Percentiles rank a stretch among this genome's conserved stretches.
Evolutionary conservation across 1,140 invertebrate species (phyloP).

Genomic region (Heliconius nattereri): DNA sequence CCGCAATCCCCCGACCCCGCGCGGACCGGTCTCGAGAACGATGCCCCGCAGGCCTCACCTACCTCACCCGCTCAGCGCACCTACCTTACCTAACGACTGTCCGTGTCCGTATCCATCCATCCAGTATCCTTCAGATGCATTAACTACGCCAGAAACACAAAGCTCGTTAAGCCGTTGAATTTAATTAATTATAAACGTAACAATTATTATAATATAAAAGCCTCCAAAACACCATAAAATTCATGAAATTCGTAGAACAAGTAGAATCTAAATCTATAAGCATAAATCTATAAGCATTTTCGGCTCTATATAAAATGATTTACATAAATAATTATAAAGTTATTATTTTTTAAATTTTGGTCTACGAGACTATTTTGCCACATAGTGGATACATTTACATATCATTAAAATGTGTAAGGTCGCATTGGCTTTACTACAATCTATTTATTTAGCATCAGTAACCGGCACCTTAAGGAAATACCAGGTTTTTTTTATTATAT

Average conservation of each 20-base stretch:
- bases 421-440: no score
- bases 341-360: no score
- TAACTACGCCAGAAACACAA: slow-evolving; percentile 42
- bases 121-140: slow-evolving; percentile 54
- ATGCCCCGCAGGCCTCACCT: slow-evolving; percentile 69
- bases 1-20: slow-evolving; percentile 40
- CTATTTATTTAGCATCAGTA: no score
- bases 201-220: background rate
- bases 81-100: slow-evolving; percentile 46
- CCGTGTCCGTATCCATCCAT: slow-evolving; percentile 23
- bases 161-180: slow-evolving; percentile 16
- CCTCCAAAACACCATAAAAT: background rate
- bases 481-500: no score
- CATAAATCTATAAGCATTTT: no score
- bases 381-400: no score
- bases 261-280: no score
- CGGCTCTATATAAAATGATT: no score
- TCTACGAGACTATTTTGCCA: no score
- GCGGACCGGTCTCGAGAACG: slow-evolving; percentile 73
- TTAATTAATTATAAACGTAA: background rate
- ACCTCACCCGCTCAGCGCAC: slow-evolving; percentile 60
- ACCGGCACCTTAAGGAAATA: no score
- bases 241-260: background rate
- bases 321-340: no score
- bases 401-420: no score